phyloP scores from a whole-genome alignment of 1,140 invertebrate genomes.

The Phenacoccus solenopsis region DNA sequence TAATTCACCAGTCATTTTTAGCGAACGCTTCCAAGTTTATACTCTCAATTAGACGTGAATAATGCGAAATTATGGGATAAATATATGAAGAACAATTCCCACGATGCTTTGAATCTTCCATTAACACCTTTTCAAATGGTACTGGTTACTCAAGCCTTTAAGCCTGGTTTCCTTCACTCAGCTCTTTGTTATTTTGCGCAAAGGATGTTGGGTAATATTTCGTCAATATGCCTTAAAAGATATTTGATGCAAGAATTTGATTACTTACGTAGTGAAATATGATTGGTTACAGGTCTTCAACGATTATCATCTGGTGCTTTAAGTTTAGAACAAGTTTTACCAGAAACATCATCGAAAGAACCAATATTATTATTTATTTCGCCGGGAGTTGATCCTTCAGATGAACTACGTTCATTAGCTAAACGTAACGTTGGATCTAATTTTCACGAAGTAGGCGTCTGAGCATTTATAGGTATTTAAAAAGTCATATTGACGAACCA shows the following conservation, averaged over 20 bases:
- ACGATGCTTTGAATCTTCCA: slow-evolving; percentile 39
- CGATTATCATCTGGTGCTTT: slow-evolving; percentile 48
- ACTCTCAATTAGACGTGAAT: slow-evolving; percentile 44
- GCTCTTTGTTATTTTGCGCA: slow-evolving; percentile 57
- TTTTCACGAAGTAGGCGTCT: slow-evolving; percentile 43
- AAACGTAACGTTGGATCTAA: slow-evolving; percentile 37
- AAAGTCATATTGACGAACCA: too few relatives aligned
- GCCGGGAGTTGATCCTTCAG: slow-evolving; percentile 69
- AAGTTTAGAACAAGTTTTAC: slow-evolving; percentile 44
- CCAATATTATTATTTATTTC: slow-evolving; percentile 64
- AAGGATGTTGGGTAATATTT: slow-evolving; percentile 30
- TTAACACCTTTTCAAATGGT: slow-evolving; percentile 69
- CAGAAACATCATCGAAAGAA: slow-evolving; percentile 43
- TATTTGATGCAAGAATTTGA: slow-evolving; percentile 30
- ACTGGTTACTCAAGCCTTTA: slow-evolving; percentile 63
- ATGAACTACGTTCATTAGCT: slow-evolving; percentile 55
- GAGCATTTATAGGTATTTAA: too few relatives aligned
- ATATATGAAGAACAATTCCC: slow-evolving; percentile 40
- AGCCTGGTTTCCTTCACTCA: slow-evolving; percentile 66
- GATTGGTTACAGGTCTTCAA: slow-evolving; percentile 36
- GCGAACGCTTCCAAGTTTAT: slow-evolving; percentile 47
- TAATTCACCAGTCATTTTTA: too few relatives aligned
- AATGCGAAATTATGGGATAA: slow-evolving; percentile 50
- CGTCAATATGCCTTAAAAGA: too few relatives aligned
- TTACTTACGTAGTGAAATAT: slow-evolving; percentile 26